Percentiles rank a stretch among this genome's conserved stretches.
These are phyloP conservation scores for Petrocephalus microphthalmus DNA, from an alignment of 2,113 vertebrate species.

Conservation along the genomic window DNA sequence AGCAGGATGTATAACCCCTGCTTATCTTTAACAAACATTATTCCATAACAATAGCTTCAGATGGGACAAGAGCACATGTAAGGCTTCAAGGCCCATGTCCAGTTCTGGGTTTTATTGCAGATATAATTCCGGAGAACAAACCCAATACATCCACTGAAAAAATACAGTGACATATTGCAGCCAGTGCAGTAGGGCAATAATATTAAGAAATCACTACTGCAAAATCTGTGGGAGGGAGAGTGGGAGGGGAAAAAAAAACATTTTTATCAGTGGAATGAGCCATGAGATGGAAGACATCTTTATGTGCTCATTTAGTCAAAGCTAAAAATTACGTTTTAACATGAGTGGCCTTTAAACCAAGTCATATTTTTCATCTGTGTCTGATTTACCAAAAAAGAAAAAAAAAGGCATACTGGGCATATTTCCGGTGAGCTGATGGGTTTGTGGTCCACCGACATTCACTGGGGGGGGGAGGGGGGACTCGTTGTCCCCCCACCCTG, in stretches of 20 bases:
- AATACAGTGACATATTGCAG: not conserved
- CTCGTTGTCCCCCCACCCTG: not conserved
- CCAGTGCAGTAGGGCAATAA: not conserved
- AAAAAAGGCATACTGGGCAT: not conserved
- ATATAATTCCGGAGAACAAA: not conserved
- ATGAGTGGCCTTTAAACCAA: not conserved
- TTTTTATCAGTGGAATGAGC: not conserved
- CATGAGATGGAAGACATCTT: not conserved
- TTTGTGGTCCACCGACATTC: not conserved
- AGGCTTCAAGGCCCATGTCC: not conserved
- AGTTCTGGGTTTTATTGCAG: not conserved
- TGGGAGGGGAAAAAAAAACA: not conserved
- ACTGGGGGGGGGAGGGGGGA: not conserved
- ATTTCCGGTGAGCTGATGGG: not conserved
- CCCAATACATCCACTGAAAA: not conserved
- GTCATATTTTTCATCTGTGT: not conserved
- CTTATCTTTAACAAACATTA: not conserved
- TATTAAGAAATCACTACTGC: not conserved
- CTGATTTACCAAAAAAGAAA: not conserved
- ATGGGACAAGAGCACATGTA: not conserved
- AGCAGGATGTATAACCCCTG: not conserved
- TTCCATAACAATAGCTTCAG: not conserved
- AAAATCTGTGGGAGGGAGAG: not conserved
- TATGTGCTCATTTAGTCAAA: not conserved
- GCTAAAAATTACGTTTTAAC: not conserved